Evolutionary conservation across 2,797 vertebrate species (phyloP).

Genomic region (Mycteria americana): DNA sequence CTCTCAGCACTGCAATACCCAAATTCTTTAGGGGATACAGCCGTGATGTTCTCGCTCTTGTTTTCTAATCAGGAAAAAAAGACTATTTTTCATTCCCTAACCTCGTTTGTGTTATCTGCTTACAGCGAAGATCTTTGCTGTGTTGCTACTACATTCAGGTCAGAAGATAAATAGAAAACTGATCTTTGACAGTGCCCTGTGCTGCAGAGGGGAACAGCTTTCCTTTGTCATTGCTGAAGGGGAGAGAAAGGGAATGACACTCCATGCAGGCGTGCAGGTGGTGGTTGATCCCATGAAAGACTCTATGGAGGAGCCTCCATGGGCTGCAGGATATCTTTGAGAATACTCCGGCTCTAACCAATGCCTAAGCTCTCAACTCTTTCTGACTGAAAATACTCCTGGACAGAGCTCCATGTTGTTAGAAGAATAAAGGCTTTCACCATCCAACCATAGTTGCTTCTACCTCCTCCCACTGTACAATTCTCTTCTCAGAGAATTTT

Average conservation of each 20-base stretch:
- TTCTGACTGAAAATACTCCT: neutral
- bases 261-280: neutral
- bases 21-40: neutral
- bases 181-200: neutral
- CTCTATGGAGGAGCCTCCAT: neutral
- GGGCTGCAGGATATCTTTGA: neutral
- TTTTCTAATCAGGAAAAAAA: neutral
- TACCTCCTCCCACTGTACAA: neutral
- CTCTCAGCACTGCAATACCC: neutral
- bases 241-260: neutral
- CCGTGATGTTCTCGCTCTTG: neutral
- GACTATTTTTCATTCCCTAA: neutral
- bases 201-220: neutral
- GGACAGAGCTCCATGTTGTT: neutral
- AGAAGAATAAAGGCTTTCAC: neutral
- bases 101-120: neutral
- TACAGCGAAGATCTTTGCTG: neutral
- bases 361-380: neutral
- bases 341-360: neutral
- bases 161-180: neutral
- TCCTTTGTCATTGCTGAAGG: neutral
- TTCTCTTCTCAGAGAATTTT: neutral
- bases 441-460: neutral
- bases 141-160: neutral
- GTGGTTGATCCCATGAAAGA: neutral